Base-by-base conservation (phyloP, 1,140 invertebrate genomes). In the Anadara kagoshimensis region DNA sequence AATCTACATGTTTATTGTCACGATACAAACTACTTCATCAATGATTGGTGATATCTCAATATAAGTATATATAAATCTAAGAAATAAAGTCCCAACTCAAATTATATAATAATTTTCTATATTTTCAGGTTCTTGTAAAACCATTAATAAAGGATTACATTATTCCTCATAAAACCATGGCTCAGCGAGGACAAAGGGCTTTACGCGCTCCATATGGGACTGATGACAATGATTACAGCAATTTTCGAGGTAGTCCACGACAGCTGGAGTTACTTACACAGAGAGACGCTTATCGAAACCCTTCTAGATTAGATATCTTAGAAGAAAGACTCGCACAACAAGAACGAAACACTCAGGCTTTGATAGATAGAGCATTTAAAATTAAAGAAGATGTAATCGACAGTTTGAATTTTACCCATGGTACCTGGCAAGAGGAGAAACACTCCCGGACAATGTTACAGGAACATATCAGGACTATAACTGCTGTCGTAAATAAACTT, bases 311-410 rank as follows among this genome's bases (percentile, higher is more conserved):
- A 11, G 81, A 86, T 45, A 69, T 75, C 26, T 47, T 86, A n/a
- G 85, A 85, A 62, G 83, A 84, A 26, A 66, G 85, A 41, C 65
- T 87, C 16, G 67, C 71, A n/a, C 79, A 85, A 54, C 80, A 85
- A 51, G 84, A 86, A 69, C 72, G 76, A 43, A 86, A 78, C 44
- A 75, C 82, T 41, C 80, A 78, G 41, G 73, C 71, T 8, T 59
- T 88, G 26, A 79, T 88, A 20, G 86, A 88, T 53, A 74, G 81
- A 66, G 86, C 88, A 1, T 83, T 85, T 47, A 86, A 87, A 73
- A 87, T 87, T 20, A 89, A 89, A 66, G 86, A 89, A 51, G 87
- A 89, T 78, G 83, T 89, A 12, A 85, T 87, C 49, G 85, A 88
- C 24, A 88, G 83, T 79, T 78, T 88, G 47, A 86, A 86, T 76